Evolutionary conservation across 2,113 vertebrate species (phyloP).

Genomic region (Nicator chloris): DNA sequence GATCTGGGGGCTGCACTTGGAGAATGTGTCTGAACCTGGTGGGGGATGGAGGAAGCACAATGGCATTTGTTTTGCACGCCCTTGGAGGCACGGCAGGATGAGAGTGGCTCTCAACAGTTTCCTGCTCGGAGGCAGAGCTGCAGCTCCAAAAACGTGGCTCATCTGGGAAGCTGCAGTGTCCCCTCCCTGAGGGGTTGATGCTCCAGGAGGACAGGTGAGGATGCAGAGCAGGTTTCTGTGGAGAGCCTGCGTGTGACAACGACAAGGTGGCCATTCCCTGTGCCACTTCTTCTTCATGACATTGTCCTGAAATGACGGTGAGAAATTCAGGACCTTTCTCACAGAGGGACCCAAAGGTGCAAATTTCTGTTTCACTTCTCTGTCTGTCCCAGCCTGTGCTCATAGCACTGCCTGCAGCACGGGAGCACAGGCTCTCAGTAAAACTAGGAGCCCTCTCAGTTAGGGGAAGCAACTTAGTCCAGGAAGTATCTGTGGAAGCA

Average conservation of each 20-base stretch:
- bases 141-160: not conserved
- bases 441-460: not conserved
- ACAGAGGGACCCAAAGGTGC: not conserved
- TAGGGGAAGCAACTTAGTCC: not conserved
- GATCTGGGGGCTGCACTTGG: slow-evolving; percentile 30
- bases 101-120: slow-evolving; percentile 49
- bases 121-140: slow-evolving; percentile 20
- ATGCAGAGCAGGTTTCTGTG: not conserved
- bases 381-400: not conserved
- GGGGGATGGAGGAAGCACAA: slow-evolving; percentile 29
- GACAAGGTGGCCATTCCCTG: not conserved
- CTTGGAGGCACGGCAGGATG: slow-evolving; percentile 28
- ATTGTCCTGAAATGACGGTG: not conserved
- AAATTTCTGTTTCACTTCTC: slow-evolving; percentile 32
- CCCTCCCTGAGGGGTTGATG: not conserved
- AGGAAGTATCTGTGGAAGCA: not conserved
- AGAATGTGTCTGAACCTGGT: not conserved
- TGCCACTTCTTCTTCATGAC: not conserved
- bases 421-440: not conserved
- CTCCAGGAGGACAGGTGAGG: not conserved
- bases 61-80: slow-evolving; percentile 39
- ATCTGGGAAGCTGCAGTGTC: not conserved
- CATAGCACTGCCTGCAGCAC: not conserved
- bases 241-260: not conserved
- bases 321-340: slow-evolving; percentile 1